Conservation (phyloP, 2,113 vertebrate species). For the Myanophis thanlyinensis region DNA sequence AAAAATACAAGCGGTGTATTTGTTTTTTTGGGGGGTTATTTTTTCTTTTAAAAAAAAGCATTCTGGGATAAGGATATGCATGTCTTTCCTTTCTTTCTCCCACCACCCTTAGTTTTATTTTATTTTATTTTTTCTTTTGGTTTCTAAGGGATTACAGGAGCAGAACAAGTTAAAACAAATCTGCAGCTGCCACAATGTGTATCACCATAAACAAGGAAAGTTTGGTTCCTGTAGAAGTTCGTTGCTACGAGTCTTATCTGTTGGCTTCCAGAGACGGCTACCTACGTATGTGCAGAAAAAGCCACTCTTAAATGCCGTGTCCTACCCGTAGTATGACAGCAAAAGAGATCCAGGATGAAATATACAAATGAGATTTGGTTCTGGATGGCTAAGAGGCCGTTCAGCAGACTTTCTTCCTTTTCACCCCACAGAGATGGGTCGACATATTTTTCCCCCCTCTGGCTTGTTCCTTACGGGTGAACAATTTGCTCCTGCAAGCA, state of each 20-base stretch:
- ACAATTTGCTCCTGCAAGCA: background rate
- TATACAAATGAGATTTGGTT: background rate
- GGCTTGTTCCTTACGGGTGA: background rate
- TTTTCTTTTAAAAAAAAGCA: background rate
- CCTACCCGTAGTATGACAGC: background rate
- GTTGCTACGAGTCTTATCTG: conserved; percentile 17
- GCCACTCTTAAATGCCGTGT: background rate
- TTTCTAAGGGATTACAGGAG: conserved; percentile 31
- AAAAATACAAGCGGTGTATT: conserved; percentile 66
- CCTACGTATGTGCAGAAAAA: background rate
- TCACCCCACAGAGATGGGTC: background rate
- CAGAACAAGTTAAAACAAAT: conserved; percentile 10
- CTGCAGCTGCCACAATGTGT: background rate
- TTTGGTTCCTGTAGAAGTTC: background rate
- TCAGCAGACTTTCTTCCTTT: background rate
- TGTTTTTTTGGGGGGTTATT: background rate
- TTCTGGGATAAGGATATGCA: conserved; percentile 14
- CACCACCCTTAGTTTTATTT: no score
- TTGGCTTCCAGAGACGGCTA: background rate
- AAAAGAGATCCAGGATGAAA: background rate
- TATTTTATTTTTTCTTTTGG: conserved; percentile 26
- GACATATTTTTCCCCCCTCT: fast-evolving
- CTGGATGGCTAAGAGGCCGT: background rate
- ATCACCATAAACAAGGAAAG: conserved; percentile 1
- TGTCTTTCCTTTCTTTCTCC: background rate